Conservation (phyloP, 2,888 invertebrate species). For the Acanthosepion pharaonis region DNA sequence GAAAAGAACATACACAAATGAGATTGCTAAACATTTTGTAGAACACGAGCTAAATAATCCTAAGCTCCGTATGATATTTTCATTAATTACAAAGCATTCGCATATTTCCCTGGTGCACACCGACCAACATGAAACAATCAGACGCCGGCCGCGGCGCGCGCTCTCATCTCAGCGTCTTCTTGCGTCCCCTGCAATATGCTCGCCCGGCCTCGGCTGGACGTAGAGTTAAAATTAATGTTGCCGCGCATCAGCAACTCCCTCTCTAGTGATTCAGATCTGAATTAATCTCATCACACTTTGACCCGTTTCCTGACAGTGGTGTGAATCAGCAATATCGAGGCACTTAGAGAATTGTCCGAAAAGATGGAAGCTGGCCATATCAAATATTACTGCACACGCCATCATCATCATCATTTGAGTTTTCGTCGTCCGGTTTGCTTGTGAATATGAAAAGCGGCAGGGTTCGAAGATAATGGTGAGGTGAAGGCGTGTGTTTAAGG, state of each 20-base stretch:
- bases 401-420: background rate
- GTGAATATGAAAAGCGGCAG: background rate
- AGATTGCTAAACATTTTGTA: constrained; percentile 4
- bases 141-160: background rate
- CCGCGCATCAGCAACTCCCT: constrained; percentile 17
- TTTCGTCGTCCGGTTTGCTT: background rate
- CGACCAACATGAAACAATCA: constrained; percentile 11
- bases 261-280: constrained; percentile 33
- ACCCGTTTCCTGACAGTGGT: constrained; percentile 25
- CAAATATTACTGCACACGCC: constrained; percentile 6
- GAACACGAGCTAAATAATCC: constrained; percentile 13
- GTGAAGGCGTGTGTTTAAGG: background rate
- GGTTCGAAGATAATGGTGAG: background rate
- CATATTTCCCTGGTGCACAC: constrained; percentile 33
- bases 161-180: background rate
- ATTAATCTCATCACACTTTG: constrained; percentile 33
- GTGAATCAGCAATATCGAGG: constrained; percentile 18
- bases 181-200: constrained; percentile 33
- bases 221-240: constrained; percentile 33
- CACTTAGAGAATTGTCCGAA: constrained; percentile 33
- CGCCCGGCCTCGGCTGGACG: constrained; percentile 2
- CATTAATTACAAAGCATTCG: constrained; percentile 33
- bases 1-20: constrained; percentile 6
- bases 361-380: background rate
- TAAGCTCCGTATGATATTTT: constrained; percentile 21